These are phyloP conservation scores for Lithodes maja DNA, from an alignment of 2,888 invertebrate species.

Conservation along the genomic window DNA sequence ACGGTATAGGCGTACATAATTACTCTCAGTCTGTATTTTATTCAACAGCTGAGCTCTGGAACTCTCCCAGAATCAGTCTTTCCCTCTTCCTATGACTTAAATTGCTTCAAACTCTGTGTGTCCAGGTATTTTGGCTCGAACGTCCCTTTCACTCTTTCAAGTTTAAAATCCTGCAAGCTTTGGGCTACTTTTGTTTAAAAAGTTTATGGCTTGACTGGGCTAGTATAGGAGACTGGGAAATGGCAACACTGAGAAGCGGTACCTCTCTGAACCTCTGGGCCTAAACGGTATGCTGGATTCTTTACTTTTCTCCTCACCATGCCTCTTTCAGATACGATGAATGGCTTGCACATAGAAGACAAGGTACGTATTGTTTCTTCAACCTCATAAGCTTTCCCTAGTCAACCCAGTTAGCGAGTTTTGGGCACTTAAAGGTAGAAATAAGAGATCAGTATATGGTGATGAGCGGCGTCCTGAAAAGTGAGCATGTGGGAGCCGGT, in stretches of 20 bases:
- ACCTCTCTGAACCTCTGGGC: background rate
- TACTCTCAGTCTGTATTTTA: too few relatives aligned
- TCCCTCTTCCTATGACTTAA: too few relatives aligned
- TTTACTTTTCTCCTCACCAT: conserved; percentile 48
- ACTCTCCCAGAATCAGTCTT: too few relatives aligned
- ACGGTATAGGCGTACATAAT: too few relatives aligned
- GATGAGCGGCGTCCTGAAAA: background rate
- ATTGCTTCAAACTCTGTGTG: too few relatives aligned
- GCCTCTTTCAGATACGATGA: conserved; percentile 48
- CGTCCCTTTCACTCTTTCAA: too few relatives aligned
- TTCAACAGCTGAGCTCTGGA: too few relatives aligned
- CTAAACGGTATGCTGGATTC: conserved; percentile 60
- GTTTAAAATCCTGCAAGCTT: background rate
- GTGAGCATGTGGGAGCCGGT: background rate
- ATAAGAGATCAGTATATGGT: background rate
- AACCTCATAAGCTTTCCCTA: background rate
- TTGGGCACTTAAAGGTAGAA: background rate
- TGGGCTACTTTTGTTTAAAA: background rate
- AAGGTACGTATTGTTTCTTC: conserved; percentile 34
- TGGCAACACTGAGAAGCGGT: background rate
- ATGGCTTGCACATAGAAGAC: conserved; percentile 45
- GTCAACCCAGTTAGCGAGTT: background rate
- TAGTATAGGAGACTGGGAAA: background rate
- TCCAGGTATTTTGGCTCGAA: too few relatives aligned
- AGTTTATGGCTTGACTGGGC: background rate